Conservation (phyloP, 2,888 invertebrate species). For the Stratiomys singularior region DNA sequence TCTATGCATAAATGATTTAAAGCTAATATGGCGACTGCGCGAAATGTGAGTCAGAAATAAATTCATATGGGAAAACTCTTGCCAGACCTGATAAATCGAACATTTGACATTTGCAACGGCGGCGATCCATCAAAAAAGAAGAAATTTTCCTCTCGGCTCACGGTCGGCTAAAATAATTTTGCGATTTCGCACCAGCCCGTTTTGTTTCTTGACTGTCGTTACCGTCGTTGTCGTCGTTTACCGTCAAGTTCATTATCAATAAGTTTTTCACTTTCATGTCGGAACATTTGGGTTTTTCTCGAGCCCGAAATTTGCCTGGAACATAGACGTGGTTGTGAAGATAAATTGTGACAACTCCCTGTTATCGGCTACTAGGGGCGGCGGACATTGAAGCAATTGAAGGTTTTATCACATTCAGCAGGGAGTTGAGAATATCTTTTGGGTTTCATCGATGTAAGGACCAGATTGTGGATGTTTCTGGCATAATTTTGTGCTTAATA, state of each 20-base stretch:
- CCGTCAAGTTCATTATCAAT: conserved; percentile 46
- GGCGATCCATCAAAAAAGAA: background rate
- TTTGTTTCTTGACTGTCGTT: conserved; percentile 13
- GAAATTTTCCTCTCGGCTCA: conserved; percentile 17
- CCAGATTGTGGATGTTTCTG: background rate
- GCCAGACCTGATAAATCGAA: background rate
- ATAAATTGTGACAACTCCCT: background rate
- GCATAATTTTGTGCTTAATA: conserved; percentile 3
- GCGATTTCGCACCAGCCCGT: background rate
- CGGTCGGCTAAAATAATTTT: conserved; percentile 19
- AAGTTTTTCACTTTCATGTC: conserved; percentile 43
- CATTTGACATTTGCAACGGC: background rate
- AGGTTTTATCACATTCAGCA: background rate
- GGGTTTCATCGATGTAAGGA: conserved; percentile 36
- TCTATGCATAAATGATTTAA: conserved; percentile 2
- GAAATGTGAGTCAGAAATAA: conserved; percentile 16
- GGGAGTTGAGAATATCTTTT: background rate
- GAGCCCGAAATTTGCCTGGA: background rate
- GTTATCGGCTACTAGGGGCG: background rate
- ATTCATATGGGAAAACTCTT: background rate
- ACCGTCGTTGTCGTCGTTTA: conserved; percentile 6
- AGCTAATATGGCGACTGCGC: conserved; percentile 11
- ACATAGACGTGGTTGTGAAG: background rate
- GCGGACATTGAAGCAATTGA: background rate
- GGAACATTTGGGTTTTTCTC: background rate